Conservation (phyloP, 2,113 vertebrate species). For the Chlorodrepanis virens region DNA sequence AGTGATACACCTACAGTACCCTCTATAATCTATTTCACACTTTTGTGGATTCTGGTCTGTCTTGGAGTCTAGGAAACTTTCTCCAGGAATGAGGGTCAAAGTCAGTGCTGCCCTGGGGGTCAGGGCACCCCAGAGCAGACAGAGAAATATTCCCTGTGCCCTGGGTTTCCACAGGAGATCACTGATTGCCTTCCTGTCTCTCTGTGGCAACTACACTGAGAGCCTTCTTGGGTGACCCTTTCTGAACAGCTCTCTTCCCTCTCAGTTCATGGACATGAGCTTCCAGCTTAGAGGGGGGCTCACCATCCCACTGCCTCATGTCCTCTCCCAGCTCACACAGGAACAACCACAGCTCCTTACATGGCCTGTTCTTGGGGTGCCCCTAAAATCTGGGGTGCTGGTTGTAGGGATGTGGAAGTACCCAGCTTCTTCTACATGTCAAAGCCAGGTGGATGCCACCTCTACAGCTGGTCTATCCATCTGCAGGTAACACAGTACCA, state of each 20-base stretch:
- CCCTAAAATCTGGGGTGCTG: background rate
- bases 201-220: background rate
- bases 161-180: no score
- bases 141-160: no score
- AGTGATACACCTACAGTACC: no score
- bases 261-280: fast-evolving
- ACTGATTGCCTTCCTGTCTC: background rate
- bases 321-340: background rate
- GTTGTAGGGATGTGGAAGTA: background rate
- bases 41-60: no score
- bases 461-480: background rate
- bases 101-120: no score
- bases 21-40: no score
- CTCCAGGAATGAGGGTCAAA: no score
- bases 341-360: background rate
- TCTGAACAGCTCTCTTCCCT: background rate
- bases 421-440: background rate
- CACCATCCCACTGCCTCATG: background rate
- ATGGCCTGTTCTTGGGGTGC: background rate
- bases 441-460: background rate
- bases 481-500: background rate
- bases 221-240: background rate
- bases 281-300: background rate
- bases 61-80: no score
- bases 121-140: no score